Evolutionary conservation across 2,113 vertebrate species (phyloP).

Genomic region (Gnathonemus longibarbis): DNA sequence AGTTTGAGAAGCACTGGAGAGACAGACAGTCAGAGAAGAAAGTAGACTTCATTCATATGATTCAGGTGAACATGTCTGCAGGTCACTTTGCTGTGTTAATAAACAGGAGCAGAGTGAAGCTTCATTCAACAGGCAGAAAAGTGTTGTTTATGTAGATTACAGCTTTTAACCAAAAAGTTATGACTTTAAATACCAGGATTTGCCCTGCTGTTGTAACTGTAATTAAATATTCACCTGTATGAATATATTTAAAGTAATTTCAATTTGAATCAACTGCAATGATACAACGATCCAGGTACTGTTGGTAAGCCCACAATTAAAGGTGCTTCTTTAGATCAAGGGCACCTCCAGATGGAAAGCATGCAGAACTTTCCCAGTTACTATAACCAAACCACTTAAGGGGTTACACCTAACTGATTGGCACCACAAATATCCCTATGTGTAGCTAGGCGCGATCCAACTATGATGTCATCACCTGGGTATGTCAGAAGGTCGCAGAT

Average conservation of each 20-base stretch:
- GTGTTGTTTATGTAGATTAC: not conserved
- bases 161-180: not conserved
- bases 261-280: not conserved
- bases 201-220: not conserved
- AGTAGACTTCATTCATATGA: constrained; percentile 91
- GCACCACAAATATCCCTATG: not conserved
- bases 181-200: not conserved
- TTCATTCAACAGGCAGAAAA: not conserved
- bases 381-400: not conserved
- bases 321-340: not conserved
- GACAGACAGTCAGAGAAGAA: constrained; percentile 62
- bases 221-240: not conserved
- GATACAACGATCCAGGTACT: not conserved
- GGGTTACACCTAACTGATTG: not conserved
- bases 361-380: not conserved
- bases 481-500: not conserved
- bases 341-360: not conserved
- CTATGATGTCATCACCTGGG: not conserved
- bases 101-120: not conserved
- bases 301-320: not conserved
- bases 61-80: constrained; percentile 65
- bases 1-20: constrained; percentile 73
- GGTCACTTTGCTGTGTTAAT: constrained; percentile 28
- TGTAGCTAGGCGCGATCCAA: not conserved
- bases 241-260: not conserved